Conservation (phyloP, 2,888 invertebrate genomes). For the Pristionchus maxplancki region DNA sequence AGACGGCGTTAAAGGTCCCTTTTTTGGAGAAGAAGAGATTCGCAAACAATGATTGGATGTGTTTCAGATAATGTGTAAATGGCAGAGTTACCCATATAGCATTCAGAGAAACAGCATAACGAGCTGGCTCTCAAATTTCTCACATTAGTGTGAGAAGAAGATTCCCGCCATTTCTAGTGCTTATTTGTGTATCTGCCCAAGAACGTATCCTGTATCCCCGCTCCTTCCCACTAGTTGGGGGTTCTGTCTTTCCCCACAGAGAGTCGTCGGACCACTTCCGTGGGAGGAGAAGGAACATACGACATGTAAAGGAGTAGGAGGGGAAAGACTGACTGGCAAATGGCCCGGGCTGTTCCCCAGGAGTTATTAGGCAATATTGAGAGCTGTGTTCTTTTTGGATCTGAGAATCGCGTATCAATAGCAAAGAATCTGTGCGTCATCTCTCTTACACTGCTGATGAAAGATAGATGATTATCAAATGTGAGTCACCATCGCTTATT, state of each 20-base stretch:
- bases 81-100: not conserved
- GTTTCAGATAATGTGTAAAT: not conserved
- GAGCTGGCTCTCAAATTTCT: not conserved
- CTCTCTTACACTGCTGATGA: not conserved
- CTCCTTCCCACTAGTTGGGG: not conserved
- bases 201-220: not conserved
- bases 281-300: not conserved
- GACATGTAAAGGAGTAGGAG: not conserved
- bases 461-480: not conserved
- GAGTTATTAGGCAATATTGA: not conserved
- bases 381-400: too few species aligned
- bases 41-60: not conserved
- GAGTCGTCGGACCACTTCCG: not conserved
- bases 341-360: not conserved
- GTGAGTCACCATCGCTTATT: too few species aligned
- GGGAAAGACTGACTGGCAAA: not conserved
- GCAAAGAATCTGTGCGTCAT: too few species aligned
- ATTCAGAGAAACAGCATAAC: not conserved
- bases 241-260: conserved; percentile 6
- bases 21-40: not conserved
- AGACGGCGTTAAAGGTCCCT: not conserved
- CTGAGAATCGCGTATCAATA: too few species aligned
- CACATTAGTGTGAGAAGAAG: not conserved
- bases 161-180: not conserved
- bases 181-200: not conserved